Evolutionary conservation across 1,140 invertebrate species (phyloP).

Genomic region (Atta cephalotes): DNA sequence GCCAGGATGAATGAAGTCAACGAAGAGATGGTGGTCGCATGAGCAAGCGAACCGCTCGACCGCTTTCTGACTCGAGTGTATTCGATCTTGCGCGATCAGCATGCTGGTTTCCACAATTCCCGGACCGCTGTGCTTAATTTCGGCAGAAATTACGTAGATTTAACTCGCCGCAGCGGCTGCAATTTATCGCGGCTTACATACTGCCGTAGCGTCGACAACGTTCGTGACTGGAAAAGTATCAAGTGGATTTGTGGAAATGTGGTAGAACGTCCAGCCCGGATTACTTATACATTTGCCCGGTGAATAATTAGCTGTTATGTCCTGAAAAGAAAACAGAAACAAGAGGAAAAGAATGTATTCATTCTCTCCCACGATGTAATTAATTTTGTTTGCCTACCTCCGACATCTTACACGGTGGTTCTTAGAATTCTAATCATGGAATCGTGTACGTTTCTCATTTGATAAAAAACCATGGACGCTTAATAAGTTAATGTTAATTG

Average conservation of each 20-base stretch:
- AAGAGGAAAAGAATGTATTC: not conserved
- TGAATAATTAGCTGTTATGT: constrained; percentile 50
- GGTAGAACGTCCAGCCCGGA: not conserved
- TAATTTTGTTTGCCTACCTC: constrained; percentile 21
- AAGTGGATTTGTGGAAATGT: constrained; percentile 28
- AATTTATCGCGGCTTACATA: constrained; percentile 41
- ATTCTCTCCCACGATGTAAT: constrained; percentile 18
- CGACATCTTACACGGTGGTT: constrained; percentile 15
- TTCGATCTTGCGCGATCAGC: constrained; percentile 42
- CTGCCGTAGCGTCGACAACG: constrained; percentile 5
- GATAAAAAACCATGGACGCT: not conserved
- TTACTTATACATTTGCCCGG: constrained; percentile 32
- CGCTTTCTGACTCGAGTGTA: not conserved
- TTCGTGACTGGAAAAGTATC: constrained; percentile 57
- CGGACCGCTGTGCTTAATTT: constrained; percentile 52
- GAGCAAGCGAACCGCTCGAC: constrained; percentile 25
- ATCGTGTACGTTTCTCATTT: not conserved
- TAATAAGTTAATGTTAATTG: not conserved
- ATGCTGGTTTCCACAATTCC: constrained; percentile 39
- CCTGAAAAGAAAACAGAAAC: not conserved
- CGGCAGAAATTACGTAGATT: constrained; percentile 56
- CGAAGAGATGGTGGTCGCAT: not conserved
- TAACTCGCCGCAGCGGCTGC: constrained; percentile 11
- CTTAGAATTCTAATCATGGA: not conserved
- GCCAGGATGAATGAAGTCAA: constrained; percentile 33